phyloP scores from a whole-genome alignment of 2,888 invertebrate genomes.

The Altica lythri region DNA sequence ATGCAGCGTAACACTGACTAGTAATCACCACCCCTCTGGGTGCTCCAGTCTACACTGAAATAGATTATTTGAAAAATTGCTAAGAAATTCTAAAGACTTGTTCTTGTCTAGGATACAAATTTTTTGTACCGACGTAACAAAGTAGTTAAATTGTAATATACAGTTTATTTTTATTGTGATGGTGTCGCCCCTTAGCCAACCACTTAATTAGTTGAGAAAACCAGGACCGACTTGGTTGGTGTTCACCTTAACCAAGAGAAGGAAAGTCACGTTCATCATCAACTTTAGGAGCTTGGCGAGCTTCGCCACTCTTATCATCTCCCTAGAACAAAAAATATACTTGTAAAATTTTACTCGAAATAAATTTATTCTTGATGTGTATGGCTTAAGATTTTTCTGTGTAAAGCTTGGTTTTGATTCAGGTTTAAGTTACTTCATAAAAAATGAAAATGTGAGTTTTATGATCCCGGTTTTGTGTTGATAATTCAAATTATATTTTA shows the following conservation, averaged over 20 bases:
- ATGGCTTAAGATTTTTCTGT: no score
- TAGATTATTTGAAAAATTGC: slow-evolving; percentile 41
- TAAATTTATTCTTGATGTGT: no score
- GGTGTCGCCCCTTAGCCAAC: slow-evolving; percentile 34
- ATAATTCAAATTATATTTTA: no score
- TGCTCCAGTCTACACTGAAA: slow-evolving; percentile 52
- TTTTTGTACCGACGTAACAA: slow-evolving; percentile 54
- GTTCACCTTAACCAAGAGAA: slow-evolving; percentile 73
- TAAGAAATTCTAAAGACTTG: slow-evolving; percentile 40
- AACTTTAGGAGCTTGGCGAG: slow-evolving; percentile 76
- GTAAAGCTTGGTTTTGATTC: no score
- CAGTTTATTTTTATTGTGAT: slow-evolving; percentile 39
- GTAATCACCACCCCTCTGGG: slow-evolving; percentile 50
- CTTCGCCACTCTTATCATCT: slow-evolving; percentile 44
- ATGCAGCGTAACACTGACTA: slow-evolving; percentile 54
- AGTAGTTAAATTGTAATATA: slow-evolving; percentile 49
- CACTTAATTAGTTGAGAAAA: slow-evolving; percentile 23
- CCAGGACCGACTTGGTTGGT: slow-evolving; percentile 13
- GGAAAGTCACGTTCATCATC: slow-evolving; percentile 97
- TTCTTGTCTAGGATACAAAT: slow-evolving; percentile 48
- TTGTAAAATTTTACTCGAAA: not conserved
- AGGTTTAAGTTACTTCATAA: no score
- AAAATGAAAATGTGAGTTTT: no score
- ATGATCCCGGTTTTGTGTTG: no score
- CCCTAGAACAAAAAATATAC: slow-evolving; percentile 38